A percentile compares a stretch with the other conserved stretches of the same genome.
These are phyloP conservation scores for Drosophila formosana DNA, from an alignment of 2,888 invertebrate species.

Conservation along the genomic window DNA sequence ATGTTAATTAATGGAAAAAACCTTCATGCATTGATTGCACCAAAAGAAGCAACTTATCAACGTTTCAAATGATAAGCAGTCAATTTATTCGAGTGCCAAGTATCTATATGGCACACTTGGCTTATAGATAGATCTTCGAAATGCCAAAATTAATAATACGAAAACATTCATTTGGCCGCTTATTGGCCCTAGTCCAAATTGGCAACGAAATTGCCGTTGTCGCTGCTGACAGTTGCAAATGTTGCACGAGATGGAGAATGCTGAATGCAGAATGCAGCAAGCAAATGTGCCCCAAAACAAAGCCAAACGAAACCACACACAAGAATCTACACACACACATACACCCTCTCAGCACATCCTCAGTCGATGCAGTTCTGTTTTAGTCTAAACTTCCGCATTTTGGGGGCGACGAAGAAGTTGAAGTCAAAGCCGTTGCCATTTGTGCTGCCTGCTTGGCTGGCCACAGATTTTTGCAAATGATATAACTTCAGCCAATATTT, in stretches of 20 bases:
- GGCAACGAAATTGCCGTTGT: conserved; percentile 69
- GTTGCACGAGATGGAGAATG: conserved; percentile 54
- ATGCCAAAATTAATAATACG: conserved; percentile 48
- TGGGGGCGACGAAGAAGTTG: conserved; percentile 53
- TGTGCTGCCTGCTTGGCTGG: conserved; percentile 73
- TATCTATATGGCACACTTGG: neutral
- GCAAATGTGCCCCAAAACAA: conserved; percentile 7
- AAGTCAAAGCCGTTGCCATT: conserved; percentile 53
- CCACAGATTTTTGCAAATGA: conserved; percentile 76
- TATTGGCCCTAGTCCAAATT: conserved; percentile 75
- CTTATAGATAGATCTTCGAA: conserved; percentile 13
- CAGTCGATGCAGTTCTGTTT: conserved; percentile 38
- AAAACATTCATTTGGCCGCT: conserved; percentile 29
- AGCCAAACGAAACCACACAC: conserved; percentile 25
- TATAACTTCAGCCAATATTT: conserved; percentile 77
- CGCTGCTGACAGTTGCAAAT: conserved; percentile 78
- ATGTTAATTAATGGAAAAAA: neutral
- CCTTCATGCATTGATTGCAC: too few species aligned
- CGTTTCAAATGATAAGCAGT: neutral
- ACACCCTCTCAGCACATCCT: conserved; percentile 1
- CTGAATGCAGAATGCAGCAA: conserved; percentile 12
- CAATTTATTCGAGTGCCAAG: neutral
- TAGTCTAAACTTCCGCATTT: conserved; percentile 75
- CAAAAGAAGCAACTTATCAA: conserved; percentile 2
- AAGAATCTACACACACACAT: conserved; percentile 7